Percentiles rank a stretch among this genome's conserved stretches.
Evolutionary conservation across 2,113 vertebrate genomes (phyloP).

Genomic region (Rhabdomys dilectus): DNA sequence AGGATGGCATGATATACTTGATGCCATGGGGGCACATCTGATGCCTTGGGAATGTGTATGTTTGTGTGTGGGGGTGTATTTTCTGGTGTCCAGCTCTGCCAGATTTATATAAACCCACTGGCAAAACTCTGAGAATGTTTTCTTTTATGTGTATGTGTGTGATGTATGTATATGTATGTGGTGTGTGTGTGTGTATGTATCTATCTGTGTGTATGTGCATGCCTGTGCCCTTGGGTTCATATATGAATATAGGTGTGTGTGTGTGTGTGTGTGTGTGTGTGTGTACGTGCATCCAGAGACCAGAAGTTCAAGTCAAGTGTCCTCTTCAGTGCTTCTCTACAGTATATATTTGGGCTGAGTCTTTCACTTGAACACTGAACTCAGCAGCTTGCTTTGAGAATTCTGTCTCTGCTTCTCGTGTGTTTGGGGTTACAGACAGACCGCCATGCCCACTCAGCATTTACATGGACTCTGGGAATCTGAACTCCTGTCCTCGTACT

Average conservation of each 20-base stretch:
- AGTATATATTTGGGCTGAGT: neutral
- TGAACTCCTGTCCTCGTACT: neutral
- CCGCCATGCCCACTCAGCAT: neutral
- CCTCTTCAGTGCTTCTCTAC: neutral
- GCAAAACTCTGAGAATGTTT: neutral
- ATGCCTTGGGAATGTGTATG: neutral
- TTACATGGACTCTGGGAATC: neutral
- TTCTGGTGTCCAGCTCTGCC: neutral
- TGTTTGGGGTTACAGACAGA: neutral
- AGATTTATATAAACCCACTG: neutral
- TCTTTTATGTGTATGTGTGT: neutral
- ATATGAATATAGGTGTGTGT: neutral
- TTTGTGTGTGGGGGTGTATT: neutral
- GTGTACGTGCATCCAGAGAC: too few relatives aligned
- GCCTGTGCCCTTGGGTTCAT: neutral
- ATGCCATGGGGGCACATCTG: neutral
- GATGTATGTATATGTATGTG: neutral
- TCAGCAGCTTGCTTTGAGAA: neutral
- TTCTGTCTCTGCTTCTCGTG: neutral
- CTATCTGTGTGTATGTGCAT: neutral
- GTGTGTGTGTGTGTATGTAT: too few relatives aligned
- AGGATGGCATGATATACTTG: rapidly evolving
- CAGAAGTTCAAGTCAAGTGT: neutral
- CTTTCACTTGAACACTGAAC: neutral
- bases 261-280: neutral